Base-by-base conservation (phyloP, 2,797 vertebrate species). In the Enteromius fasciolatus region DNA sequence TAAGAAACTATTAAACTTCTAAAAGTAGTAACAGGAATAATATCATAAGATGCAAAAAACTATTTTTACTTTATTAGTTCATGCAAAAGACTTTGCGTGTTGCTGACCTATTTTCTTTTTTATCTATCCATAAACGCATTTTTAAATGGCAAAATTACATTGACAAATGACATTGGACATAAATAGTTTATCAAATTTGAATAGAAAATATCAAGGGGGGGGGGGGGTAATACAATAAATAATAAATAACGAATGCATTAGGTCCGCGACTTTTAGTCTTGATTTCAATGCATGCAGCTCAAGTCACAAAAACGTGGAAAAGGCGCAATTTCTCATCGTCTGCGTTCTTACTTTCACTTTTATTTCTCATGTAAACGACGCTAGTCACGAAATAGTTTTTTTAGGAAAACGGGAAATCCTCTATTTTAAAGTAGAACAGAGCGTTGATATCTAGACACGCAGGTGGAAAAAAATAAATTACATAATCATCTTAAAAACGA, bases 261-360 rank as follows among this genome's bases (percentile, higher is more conserved):
- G 4, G 23, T 12, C 15, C 10, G 20, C 15, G 36, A 76, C n/a
- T 44, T 76, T 44, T 28, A 61, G 14, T 28, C 8, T 6, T 28
- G 28, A 69, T 25, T 52, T n/a, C 4, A 15, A 12, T 68, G 28
- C 46, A 25, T 9, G 25, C 7, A 23, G 36, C 52, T 59, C 25
- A 23, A 46, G 68, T 72, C 52, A 73, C 44, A 74, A 74, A 72
- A 11, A 18, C 28, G 44, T 31, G 28, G 5, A 2, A 76, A 76
- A 20, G 7, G 10, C 18, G 15, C 3, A 25, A 36, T 17, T 36
- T 9, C 48, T 39, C 33, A 17, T 57, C 77, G 20, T 23, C 36
- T 17, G 18, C 15, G 28, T 70, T 10, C 17, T 33, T 44, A 82
- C 80, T 85, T 85, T 85, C 84, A 67, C 84, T 85, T 85, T 82